These are phyloP conservation scores for Caranx ignobilis DNA, from an alignment of 2,113 vertebrate species.

Conservation along the genomic window DNA sequence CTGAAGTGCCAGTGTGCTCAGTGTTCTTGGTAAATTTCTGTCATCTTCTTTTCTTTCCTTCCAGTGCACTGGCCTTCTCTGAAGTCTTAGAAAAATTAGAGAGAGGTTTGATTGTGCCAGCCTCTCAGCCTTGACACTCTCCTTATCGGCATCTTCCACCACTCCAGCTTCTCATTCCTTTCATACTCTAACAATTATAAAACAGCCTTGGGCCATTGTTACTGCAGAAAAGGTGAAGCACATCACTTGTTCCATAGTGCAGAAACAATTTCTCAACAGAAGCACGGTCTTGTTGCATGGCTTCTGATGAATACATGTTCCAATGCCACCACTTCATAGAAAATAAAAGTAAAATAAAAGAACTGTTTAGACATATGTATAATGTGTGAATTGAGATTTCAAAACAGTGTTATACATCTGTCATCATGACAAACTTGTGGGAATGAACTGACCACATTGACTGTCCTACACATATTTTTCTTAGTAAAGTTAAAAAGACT, in stretches of 20 bases:
- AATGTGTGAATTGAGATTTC: too few relatives aligned
- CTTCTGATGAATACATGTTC: neutral
- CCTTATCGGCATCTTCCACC: constrained; percentile 6
- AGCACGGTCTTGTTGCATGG: neutral
- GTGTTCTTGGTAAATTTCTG: neutral
- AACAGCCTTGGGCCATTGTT: constrained; percentile 16
- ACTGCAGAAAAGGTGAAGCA: neutral
- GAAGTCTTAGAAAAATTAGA: neutral
- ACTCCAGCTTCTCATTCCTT: neutral
- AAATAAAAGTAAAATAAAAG: too few relatives aligned
- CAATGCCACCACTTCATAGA: neutral
- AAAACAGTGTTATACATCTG: too few relatives aligned
- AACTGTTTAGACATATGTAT: too few relatives aligned
- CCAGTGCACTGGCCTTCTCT: neutral
- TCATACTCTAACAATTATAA: neutral
- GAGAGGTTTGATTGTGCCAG: neutral
- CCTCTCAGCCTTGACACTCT: neutral
- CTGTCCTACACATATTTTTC: too few relatives aligned
- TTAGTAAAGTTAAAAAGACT: too few relatives aligned
- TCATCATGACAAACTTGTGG: too few relatives aligned
- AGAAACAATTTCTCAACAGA: constrained; percentile 1
- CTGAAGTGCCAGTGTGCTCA: neutral
- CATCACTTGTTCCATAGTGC: neutral
- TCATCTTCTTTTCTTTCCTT: neutral
- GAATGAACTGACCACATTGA: too few relatives aligned